Evolutionary conservation across 1,140 invertebrate genomes (phyloP).

Genomic region (Gerris buenoi): DNA sequence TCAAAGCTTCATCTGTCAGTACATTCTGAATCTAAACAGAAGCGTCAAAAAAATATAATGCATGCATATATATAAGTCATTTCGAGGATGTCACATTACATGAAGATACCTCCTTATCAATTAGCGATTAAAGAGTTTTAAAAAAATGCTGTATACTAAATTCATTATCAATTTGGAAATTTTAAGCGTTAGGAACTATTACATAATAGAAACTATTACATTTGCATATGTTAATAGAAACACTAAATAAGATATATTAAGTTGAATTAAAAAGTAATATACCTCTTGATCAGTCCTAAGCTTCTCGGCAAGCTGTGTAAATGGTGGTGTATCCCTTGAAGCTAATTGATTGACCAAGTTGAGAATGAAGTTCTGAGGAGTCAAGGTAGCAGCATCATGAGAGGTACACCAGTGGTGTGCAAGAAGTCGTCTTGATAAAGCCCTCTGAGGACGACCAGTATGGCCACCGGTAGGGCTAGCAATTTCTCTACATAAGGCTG

Average conservation of each 20-base stretch:
- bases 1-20: slow-evolving; percentile 50
- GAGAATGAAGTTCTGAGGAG: slow-evolving; percentile 65
- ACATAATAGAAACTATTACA: too few relatives aligned
- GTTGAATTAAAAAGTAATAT: too few relatives aligned
- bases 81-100: too few relatives aligned
- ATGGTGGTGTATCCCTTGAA: slow-evolving; percentile 32
- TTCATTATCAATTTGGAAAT: too few relatives aligned
- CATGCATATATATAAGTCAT: too few relatives aligned
- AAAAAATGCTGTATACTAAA: too few relatives aligned
- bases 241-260: too few relatives aligned
- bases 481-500: slow-evolving; percentile 68
- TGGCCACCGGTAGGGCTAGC: slow-evolving; percentile 50
- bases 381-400: slow-evolving; percentile 44
- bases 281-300: slow-evolving; percentile 52
- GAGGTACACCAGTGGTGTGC: slow-evolving; percentile 70
- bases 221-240: too few relatives aligned
- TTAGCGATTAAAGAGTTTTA: too few relatives aligned
- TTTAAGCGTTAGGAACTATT: too few relatives aligned
- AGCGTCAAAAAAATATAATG: too few relatives aligned
- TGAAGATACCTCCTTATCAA: too few relatives aligned
- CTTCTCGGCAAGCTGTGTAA: slow-evolving; percentile 68
- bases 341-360: slow-evolving; percentile 59
- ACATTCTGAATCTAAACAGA: slow-evolving; percentile 42
- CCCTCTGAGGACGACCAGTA: slow-evolving; percentile 47
- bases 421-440: slow-evolving; percentile 56